Conservation (phyloP, 2,797 vertebrate genomes). For the Tiaroga cobitis region DNA sequence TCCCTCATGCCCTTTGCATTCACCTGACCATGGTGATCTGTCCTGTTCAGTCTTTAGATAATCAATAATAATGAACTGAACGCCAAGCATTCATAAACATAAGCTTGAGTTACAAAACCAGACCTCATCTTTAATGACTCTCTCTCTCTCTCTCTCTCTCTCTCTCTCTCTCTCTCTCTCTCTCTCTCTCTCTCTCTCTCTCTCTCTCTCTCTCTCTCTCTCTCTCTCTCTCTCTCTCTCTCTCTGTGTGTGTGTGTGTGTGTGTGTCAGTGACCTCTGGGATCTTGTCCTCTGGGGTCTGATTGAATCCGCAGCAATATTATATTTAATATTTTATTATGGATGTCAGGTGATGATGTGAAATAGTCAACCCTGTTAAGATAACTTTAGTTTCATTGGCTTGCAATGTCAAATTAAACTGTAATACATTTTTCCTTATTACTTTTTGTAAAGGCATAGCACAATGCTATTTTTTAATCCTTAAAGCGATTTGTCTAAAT, state of each 20-base stretch:
- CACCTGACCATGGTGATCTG: slow-evolving; percentile 34
- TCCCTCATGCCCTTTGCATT: slow-evolving; percentile 1
- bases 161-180: no score
- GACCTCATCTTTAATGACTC: slow-evolving; percentile 53
- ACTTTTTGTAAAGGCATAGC: not conserved
- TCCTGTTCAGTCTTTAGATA: slow-evolving; percentile 12
- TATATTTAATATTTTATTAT: not conserved
- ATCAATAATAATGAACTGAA: slow-evolving; percentile 31
- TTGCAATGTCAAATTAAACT: not conserved
- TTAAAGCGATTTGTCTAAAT: not conserved
- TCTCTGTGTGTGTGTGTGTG: not conserved
- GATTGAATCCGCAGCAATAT: not conserved
- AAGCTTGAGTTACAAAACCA: slow-evolving; percentile 5
- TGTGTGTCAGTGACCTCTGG: slow-evolving; percentile 50
- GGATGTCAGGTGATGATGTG: not conserved
- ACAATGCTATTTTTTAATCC: not conserved
- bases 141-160: no score
- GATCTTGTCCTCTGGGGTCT: slow-evolving; percentile 8
- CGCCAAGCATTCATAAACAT: slow-evolving; percentile 26
- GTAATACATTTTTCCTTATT: not conserved
- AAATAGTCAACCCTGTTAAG: not conserved
- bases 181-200: no score
- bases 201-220: no score
- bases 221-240: no score
- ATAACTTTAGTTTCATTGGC: not conserved